Conservation (phyloP, 2,888 invertebrate genomes). For the Philereme vetulata region DNA sequence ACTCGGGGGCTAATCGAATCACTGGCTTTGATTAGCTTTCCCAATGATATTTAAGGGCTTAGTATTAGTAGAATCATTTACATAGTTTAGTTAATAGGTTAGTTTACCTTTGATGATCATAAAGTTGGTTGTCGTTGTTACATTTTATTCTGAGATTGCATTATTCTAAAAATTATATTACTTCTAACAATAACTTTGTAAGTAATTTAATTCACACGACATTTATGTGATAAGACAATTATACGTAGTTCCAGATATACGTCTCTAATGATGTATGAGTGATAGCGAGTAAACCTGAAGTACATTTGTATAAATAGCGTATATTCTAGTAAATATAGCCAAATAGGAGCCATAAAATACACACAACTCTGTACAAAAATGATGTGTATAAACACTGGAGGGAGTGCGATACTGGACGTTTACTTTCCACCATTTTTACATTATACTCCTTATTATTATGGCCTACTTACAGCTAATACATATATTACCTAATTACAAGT, state of each 20-base stretch:
- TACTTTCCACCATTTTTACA: slow-evolving; percentile 68
- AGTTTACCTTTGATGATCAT: not conserved
- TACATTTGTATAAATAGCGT: slow-evolving; percentile 35
- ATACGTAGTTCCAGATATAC: not conserved
- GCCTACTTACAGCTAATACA: slow-evolving; percentile 37
- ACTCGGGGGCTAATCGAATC: slow-evolving; percentile 32
- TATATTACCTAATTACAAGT: slow-evolving; percentile 31
- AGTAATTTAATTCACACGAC: not conserved
- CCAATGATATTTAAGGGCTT: slow-evolving; percentile 16
- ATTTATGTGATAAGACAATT: not conserved
- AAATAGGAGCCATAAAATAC: slow-evolving; percentile 65
- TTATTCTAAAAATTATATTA: not conserved
- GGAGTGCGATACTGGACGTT: slow-evolving; percentile 84
- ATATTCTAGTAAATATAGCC: slow-evolving; percentile 55
- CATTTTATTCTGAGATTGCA: not conserved
- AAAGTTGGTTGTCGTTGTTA: not conserved
- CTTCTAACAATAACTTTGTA: not conserved
- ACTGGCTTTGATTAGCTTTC: slow-evolving; percentile 34
- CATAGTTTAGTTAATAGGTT: not conserved
- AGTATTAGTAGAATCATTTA: slow-evolving; percentile 4
- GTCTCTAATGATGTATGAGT: not conserved
- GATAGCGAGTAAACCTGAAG: slow-evolving; percentile 20
- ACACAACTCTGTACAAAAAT: slow-evolving; percentile 77
- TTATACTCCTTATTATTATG: slow-evolving; percentile 49
- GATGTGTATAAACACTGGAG: slow-evolving; percentile 80